Percentiles rank a stretch among this genome's conserved stretches.
Evolutionary conservation across 2,113 vertebrate genomes (phyloP).

Genomic region (Prinia subflava): DNA sequence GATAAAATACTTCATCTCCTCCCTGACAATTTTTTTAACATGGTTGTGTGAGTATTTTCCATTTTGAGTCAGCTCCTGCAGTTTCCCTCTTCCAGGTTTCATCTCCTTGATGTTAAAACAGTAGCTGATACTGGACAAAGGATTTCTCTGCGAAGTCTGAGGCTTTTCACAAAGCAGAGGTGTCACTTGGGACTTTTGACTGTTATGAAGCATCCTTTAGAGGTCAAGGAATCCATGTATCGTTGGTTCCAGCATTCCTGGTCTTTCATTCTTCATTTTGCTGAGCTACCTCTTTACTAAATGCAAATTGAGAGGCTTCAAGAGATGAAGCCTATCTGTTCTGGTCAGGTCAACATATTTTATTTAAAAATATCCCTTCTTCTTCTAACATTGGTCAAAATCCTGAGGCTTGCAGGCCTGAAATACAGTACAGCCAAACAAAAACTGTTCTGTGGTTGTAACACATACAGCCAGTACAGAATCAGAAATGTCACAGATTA

Average conservation of each 20-base stretch:
- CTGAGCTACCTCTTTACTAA: background rate
- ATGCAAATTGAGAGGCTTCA: background rate
- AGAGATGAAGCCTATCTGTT: background rate
- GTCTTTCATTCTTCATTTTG: background rate
- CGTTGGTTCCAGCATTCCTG: background rate
- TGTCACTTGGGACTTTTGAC: background rate
- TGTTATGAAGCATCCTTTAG: background rate
- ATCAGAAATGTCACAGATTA: background rate
- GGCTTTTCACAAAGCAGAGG: background rate
- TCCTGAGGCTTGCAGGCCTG: background rate
- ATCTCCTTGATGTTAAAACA: background rate
- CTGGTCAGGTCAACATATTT: background rate
- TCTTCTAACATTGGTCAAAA: background rate
- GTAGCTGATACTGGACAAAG: background rate
- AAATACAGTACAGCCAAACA: background rate
- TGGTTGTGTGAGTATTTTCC: background rate
- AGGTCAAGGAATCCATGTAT: background rate
- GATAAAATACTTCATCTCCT: background rate
- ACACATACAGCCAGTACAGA: background rate
- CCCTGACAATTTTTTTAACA: background rate
- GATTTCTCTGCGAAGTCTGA: background rate
- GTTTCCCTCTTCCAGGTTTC: background rate
- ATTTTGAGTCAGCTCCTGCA: background rate
- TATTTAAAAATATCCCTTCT: background rate
- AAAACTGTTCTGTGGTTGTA: background rate